Conservation (phyloP, 2,888 invertebrate genomes). For the Aromia moschata region DNA sequence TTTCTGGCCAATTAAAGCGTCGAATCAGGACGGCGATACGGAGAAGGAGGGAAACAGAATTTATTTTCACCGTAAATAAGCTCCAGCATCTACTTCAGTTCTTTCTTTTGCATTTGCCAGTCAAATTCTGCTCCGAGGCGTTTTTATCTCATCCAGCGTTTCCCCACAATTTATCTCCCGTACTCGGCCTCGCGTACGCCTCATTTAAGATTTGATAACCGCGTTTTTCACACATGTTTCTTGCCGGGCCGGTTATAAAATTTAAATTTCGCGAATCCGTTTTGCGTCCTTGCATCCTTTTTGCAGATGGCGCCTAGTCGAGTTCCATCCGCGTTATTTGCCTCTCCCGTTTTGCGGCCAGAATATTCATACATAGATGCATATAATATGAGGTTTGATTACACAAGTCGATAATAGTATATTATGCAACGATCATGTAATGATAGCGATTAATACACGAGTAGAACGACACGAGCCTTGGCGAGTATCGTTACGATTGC, state of each 20-base stretch:
- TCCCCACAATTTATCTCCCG: slow-evolving; percentile 2
- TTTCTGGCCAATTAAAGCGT: too few species aligned
- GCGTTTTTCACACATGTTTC: slow-evolving; percentile 10
- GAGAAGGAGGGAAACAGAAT: too few species aligned
- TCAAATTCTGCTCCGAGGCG: neutral
- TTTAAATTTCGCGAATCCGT: slow-evolving; percentile 5
- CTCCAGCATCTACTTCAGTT: neutral
- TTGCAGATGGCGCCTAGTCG: slow-evolving; percentile 4
- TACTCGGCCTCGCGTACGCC: slow-evolving; percentile 1
- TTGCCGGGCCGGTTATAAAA: slow-evolving; percentile 6
- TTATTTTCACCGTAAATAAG: neutral
- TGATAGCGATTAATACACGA: too few species aligned
- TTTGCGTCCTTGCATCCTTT: slow-evolving; percentile 4
- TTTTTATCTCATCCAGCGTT: slow-evolving; percentile 1
- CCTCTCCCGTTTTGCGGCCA: slow-evolving; percentile 1
- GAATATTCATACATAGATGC: too few species aligned
- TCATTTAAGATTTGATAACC: slow-evolving; percentile 15
- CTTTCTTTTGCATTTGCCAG: neutral
- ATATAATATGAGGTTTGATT: too few species aligned
- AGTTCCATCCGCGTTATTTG: slow-evolving; percentile 2
- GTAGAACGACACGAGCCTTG: too few species aligned
- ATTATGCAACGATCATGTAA: too few species aligned
- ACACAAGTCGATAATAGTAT: too few species aligned
- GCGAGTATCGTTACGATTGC: too few species aligned
- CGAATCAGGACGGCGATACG: too few species aligned